Evolutionary conservation across 1,140 invertebrate genomes (phyloP).

Genomic region (Drosophila ohnishii): DNA sequence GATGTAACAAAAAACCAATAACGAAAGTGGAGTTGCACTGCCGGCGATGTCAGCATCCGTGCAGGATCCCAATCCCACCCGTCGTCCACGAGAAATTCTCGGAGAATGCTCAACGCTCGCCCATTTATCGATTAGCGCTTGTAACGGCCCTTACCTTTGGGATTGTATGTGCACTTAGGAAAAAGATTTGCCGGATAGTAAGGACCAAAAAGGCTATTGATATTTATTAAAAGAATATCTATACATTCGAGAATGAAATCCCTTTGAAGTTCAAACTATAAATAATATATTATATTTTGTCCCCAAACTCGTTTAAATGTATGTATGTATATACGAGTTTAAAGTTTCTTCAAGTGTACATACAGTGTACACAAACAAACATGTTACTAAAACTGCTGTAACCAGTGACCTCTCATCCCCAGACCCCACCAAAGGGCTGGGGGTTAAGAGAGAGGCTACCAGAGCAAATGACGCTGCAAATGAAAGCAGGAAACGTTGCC

Average conservation of each 20-base stretch:
- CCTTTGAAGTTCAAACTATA: background rate
- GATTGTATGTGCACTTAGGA: conserved; percentile 18
- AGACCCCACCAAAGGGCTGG: background rate
- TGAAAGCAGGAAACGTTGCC: conserved; percentile 77
- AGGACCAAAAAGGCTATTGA: too few relatives aligned
- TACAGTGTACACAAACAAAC: conserved; percentile 32
- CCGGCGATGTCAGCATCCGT: conserved; percentile 33
- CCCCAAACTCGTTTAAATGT: too few relatives aligned
- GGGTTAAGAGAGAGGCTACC: conserved; percentile 15
- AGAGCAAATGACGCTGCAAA: conserved; percentile 78
- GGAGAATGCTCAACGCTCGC: conserved; percentile 8
- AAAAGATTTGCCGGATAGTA: background rate
- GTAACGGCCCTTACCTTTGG: conserved; percentile 55
- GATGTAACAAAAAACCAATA: conserved; percentile 54
- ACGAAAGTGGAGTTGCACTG: conserved; percentile 51
- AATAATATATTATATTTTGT: background rate
- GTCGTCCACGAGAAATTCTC: background rate
- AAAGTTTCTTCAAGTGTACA: conserved; percentile 1
- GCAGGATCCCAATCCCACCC: conserved; percentile 13
- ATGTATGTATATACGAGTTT: background rate
- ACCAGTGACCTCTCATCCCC: conserved; percentile 20
- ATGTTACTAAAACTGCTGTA: conserved; percentile 40
- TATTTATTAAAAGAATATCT: background rate
- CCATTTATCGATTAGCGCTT: conserved; percentile 69
- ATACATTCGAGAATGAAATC: too few relatives aligned